Conservation (phyloP, 2,113 vertebrate species). For the Onychostruthus taczanowskii region DNA sequence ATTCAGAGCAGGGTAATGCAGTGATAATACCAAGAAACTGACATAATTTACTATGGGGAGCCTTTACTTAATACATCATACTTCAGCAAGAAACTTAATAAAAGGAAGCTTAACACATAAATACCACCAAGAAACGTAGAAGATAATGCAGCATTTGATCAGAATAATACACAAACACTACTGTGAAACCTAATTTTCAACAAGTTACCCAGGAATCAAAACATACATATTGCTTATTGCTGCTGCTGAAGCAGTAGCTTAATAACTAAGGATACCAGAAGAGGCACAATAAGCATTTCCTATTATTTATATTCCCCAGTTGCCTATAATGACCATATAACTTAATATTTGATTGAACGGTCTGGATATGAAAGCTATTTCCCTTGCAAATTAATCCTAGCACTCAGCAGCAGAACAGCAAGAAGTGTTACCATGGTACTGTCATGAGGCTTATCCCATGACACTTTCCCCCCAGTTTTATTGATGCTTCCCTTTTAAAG, state of each 20-base stretch:
- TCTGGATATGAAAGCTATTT: neutral
- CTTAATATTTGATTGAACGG: conserved; percentile 9
- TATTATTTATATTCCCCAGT: conserved; percentile 17
- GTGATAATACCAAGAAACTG: conserved; percentile 11
- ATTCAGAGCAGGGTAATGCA: conserved; percentile 11
- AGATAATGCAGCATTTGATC: conserved; percentile 35
- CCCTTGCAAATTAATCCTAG: conserved; percentile 1
- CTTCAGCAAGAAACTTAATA: conserved; percentile 61
- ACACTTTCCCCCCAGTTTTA: neutral
- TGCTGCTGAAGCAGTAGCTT: conserved; percentile 13
- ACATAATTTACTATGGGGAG: conserved; percentile 48
- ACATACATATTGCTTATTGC: conserved; percentile 4
- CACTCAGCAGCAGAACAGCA: neutral
- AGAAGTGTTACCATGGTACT: neutral
- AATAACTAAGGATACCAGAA: conserved; percentile 10
- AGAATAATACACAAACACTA: conserved; percentile 22
- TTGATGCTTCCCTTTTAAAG: neutral
- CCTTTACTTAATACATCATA: conserved; percentile 42
- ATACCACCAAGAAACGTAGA: neutral
- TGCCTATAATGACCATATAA: neutral
- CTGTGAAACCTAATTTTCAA: conserved; percentile 39
- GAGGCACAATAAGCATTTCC: neutral
- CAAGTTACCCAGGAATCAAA: neutral
- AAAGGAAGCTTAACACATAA: conserved; percentile 48
- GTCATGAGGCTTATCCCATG: neutral